Base-by-base conservation (phyloP, 2,797 vertebrate species). In the Xyrichtys novacula region DNA sequence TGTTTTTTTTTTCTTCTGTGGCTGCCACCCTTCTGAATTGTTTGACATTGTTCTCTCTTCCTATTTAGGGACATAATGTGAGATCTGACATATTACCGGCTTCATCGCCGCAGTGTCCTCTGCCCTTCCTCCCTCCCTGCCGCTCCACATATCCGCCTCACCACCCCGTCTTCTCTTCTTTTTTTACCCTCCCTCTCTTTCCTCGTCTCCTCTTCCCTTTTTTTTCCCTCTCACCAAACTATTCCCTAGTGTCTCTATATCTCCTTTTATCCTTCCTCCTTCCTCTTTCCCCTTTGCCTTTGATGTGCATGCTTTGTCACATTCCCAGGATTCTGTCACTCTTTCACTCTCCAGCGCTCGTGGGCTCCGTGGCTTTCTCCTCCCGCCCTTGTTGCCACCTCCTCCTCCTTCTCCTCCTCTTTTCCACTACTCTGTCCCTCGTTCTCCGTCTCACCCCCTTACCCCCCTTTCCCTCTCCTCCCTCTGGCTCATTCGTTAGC, bases 261-360 rank as follows among this genome's bases (percentile, higher is more conserved):
- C 71, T 69, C 43, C 10, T 62, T 70, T 72, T 64, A 65, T 81
- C 79, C 57, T 42, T 55, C 31, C 50, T 43, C 28, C 23, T 60
- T 36, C 62, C 57, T 28, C 25, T 38, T 14, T 46, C 61, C 42
- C 49, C 75, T 56, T 52, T 6, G 59, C 75, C 73, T 84, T 61
- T 92, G 74, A 83, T 85, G 74, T 83, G 60, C 85, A 56, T 76
- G 80, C 85, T 91, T 88, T 87, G 83, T 90, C 87, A 90, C 85
- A 85, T 90, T 85, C 84, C 65, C 63, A 74, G 69, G 78, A 84
- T 87, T 86, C 79, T 85, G 80, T 79, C 85, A 85, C 80, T 84
- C 83, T 77, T 83, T 70, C 76, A 53, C 72, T 83, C 72, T 76
- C 59, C 12, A 29, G n/a, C 22, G 58, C 80, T 80, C 44, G 59